Evolutionary conservation across 2,888 invertebrate species (phyloP), one percentile per base, ranked within the genome.

Genomic region (Venustoraphidia nigricollis): DNA sequence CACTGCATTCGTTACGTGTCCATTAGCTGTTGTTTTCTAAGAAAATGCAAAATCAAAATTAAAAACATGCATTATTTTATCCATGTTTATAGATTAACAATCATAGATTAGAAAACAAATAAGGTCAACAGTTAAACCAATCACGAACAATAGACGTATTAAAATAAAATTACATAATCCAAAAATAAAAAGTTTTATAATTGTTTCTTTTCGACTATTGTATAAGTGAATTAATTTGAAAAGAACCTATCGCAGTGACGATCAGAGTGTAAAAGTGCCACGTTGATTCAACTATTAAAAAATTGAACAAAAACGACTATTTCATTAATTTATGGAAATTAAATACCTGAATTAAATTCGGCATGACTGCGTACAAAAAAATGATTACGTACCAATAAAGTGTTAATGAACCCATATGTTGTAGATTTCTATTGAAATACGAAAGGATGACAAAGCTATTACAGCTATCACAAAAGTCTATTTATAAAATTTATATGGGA

Each of bases 1-100:
- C 34, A 70, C 69, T 58, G 76, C 77, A 56, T 70, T 73, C 51
- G 66, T 62, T 49, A 73, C 68, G 58, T 73, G 72, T 49, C 79
- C 79, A 66, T 80, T 81, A 47, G 75, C 72, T 54, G 77, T 71
- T 60, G 75, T 68, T 70, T 81, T 74, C 73, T 79, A 66, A 36
- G 14, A 36, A 44, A 5, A 41, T 10, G 8, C 10, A 14, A 10
- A 42, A 42, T 34, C 34, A 10, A 42, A 8, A 11, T 34, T 14
- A 40, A 40, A n/a, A 14, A 10, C n/a, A 34, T 34, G 8, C 10
- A 42, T n/a, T 10, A 34, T 34, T 42, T 10, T 34, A 40, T 14
- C 40, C 17, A 13, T 10, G 17, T 13, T n/a, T 9, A n/a, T n/a
- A 9, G 13, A 40, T 14, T 14, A 14, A 40, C 5, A 17, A 13